These are phyloP conservation scores for Campoletis raptor DNA, from an alignment of 2,888 invertebrate genomes.

Conservation along the genomic window DNA sequence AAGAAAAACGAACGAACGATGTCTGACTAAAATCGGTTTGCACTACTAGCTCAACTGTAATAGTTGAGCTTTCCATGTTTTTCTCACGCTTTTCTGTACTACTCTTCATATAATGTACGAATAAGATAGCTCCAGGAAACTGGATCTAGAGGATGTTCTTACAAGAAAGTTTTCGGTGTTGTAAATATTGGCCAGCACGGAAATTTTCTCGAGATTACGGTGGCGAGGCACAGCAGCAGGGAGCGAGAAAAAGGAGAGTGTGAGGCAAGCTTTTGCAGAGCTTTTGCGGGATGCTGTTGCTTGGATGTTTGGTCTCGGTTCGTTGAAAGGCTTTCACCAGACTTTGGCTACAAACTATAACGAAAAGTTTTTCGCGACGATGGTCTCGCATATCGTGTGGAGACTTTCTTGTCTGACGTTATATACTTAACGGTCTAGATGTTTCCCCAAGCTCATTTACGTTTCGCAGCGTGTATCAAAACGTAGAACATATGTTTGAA, in stretches of 20 bases:
- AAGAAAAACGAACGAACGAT: not conserved
- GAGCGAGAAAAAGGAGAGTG: not conserved
- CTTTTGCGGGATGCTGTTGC: constrained; percentile 49
- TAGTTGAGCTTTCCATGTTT: constrained; percentile 15
- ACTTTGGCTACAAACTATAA: constrained; percentile 47
- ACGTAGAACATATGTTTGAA: not conserved
- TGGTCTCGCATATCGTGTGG: constrained; percentile 7
- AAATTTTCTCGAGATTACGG: constrained; percentile 63
- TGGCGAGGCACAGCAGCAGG: not conserved
- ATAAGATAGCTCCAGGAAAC: constrained; percentile 35
- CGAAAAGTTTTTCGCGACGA: constrained; percentile 57
- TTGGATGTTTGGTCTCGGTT: constrained; percentile 53
- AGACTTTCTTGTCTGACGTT: not conserved
- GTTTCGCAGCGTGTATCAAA: not conserved
- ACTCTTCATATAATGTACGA: not conserved
- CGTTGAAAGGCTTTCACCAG: constrained; percentile 58
- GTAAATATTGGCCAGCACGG: constrained; percentile 63
- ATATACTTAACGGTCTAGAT: constrained; percentile 15
- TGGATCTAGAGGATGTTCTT: constrained; percentile 31
- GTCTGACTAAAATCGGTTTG: constrained; percentile 41
- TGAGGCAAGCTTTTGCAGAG: constrained; percentile 45
- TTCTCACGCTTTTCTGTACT: constrained; percentile 1
- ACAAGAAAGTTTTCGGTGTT: constrained; percentile 54
- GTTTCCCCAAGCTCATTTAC: constrained; percentile 19
- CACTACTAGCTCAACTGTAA: constrained; percentile 40